Conservation (phyloP, 2,113 vertebrate species). For the Odontesthes bonariensis region DNA sequence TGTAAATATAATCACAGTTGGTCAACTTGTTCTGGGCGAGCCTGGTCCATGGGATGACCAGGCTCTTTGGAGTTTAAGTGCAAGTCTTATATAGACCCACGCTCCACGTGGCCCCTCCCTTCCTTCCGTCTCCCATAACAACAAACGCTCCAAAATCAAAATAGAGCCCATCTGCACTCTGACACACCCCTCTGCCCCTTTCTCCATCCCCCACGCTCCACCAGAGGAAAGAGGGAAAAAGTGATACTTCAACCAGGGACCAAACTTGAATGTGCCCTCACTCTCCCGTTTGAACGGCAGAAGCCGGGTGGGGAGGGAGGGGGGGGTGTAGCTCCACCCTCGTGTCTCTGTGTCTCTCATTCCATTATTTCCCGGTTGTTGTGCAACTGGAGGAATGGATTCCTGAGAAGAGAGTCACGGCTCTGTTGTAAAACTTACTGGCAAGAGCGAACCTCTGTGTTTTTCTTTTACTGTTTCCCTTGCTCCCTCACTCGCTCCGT, state of each 20-base stretch:
- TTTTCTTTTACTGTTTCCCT: constrained; percentile 77
- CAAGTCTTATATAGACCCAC: constrained; percentile 70
- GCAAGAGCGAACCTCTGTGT: constrained; percentile 76
- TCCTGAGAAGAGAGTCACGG: constrained; percentile 83
- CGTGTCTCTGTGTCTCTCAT: constrained; percentile 70
- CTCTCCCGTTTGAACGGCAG: constrained; percentile 45
- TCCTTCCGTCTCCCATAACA: constrained; percentile 73
- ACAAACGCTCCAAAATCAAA: constrained; percentile 73
- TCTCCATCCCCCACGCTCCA: constrained; percentile 33
- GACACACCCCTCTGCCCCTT: constrained; percentile 67
- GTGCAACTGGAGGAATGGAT: constrained; percentile 80
- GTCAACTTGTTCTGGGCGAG: constrained; percentile 32
- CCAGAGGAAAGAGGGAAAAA: constrained; percentile 57
- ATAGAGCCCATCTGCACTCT: constrained; percentile 68
- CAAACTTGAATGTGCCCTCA: constrained; percentile 46
- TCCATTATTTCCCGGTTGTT: constrained; percentile 79
- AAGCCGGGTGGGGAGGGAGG: constrained; percentile 24
- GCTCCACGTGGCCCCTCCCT: constrained; percentile 57
- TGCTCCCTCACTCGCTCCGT: constrained; percentile 66
- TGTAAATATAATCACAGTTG: constrained; percentile 4
- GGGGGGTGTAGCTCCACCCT: constrained; percentile 61
- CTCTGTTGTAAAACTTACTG: constrained; percentile 84
- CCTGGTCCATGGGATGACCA: constrained; percentile 75
- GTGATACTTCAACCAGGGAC: constrained; percentile 48
- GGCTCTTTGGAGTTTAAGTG: constrained; percentile 76